phyloP scores from a whole-genome alignment of 2,113 vertebrate species.

The Gymnocephalus cernua region DNA sequence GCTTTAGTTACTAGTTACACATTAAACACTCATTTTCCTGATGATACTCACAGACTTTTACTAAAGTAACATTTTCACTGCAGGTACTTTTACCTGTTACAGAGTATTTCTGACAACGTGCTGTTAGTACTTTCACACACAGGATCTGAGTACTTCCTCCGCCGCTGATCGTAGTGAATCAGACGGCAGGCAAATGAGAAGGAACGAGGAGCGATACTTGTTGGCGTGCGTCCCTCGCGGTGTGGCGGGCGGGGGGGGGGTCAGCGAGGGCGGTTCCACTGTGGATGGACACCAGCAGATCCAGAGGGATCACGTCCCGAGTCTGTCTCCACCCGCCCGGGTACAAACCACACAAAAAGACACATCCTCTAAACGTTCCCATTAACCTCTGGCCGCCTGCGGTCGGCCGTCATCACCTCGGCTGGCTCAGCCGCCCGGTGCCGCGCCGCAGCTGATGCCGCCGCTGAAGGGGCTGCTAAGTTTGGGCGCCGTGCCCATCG shows the following conservation, averaged over 20 bases:
- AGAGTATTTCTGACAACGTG: no score
- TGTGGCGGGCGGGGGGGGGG: not conserved
- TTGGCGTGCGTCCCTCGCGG: conserved; percentile 37
- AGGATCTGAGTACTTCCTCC: no score
- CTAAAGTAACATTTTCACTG: no score
- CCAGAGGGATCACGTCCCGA: conserved; percentile 27
- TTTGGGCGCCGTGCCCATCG: conserved; percentile 61
- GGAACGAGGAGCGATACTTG: conserved; percentile 2
- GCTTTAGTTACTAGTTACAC: no score
- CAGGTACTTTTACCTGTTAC: no score
- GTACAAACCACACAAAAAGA: conserved; percentile 59
- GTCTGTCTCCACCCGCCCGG: no score
- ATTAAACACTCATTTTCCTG: no score
- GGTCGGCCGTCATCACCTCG: conserved; percentile 76
- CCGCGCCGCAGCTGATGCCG: conserved; percentile 67
- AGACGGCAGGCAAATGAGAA: no score
- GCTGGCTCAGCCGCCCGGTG: conserved; percentile 47
- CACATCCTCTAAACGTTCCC: conserved; percentile 77
- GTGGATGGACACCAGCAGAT: conserved; percentile 26
- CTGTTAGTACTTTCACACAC: no score
- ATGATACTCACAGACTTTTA: no score
- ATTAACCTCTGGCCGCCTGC: conserved; percentile 75
- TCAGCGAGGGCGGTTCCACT: not conserved
- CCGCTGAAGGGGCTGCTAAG: conserved; percentile 71
- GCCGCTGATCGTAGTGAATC: no score